These are phyloP conservation scores for Saxidomus purpurata DNA, from an alignment of 1,140 invertebrate species.

Conservation along the genomic window DNA sequence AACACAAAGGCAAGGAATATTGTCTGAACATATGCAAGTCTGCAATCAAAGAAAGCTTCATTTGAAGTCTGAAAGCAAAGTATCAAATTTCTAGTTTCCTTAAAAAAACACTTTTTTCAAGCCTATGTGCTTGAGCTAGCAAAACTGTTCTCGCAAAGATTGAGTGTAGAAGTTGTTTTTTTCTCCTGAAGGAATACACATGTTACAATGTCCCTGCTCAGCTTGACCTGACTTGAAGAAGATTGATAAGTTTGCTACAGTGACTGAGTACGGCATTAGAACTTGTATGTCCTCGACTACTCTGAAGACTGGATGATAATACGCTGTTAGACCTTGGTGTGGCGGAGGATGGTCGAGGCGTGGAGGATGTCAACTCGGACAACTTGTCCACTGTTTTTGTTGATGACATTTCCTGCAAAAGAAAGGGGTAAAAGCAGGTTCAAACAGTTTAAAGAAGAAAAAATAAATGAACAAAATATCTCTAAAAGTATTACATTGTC, in stretches of 20 bases:
- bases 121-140: too few relatives aligned
- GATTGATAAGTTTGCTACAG: slow-evolving; percentile 50
- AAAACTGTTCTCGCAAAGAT: too few relatives aligned
- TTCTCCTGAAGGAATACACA: too few relatives aligned
- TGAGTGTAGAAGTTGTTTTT: too few relatives aligned
- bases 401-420: slow-evolving; percentile 71
- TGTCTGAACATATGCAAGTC: too few relatives aligned
- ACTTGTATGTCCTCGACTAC: slow-evolving; percentile 60
- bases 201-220: too few relatives aligned
- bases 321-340: slow-evolving; percentile 66
- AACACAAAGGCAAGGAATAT: too few relatives aligned
- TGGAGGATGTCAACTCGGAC: slow-evolving; percentile 62
- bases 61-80: too few relatives aligned
- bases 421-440: background rate
- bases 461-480: background rate
- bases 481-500: too few relatives aligned
- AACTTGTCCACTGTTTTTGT: slow-evolving; percentile 76
- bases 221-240: slow-evolving; percentile 41
- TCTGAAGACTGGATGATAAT: slow-evolving; percentile 58
- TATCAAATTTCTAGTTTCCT: too few relatives aligned
- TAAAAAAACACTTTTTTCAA: too few relatives aligned
- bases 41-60: too few relatives aligned
- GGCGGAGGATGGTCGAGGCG: slow-evolving; percentile 57
- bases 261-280: slow-evolving; percentile 56
- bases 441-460: slow-evolving; percentile 1